Evolutionary conservation across 2,113 vertebrate genomes (phyloP), one percentile per base, ranked within the genome.

Genomic region (Ahaetulla prasina): DNA sequence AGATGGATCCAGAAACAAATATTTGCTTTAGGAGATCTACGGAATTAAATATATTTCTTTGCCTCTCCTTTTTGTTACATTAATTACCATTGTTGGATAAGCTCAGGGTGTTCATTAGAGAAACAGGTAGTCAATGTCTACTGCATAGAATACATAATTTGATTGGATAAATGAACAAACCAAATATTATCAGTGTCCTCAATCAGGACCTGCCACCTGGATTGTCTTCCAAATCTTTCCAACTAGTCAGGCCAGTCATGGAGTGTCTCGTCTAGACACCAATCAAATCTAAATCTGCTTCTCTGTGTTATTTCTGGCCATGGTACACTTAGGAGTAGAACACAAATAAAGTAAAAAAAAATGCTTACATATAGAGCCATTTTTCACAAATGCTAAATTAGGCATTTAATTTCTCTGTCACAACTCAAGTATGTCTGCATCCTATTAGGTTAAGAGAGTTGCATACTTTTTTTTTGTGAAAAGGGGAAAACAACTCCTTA

Each of bases 401-500:
- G 45, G 43, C 45, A 50, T 10, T 23, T 45, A 8, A 10, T 91
- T 63, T 68, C 45, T 50, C 55, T 87, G 20, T 52, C 55, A 68
- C 54, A 91, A 87, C 43, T n/a, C 85, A 87, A 50, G 63, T 43
- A n/a, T n/a, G 47, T 87, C 85, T 87, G 84, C 20, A 87, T 16
- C 85, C 54, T n/a, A 10, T 91, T 91, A n/a, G 53, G 27, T n/a
- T 45, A 50, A 63, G 47, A 80, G 74, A 80, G 18, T 80, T 39
- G 68, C 35, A 80, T 80, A 80, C 74, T 47, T 47, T 53, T 20
- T 80, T 80, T 68, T 43, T 80, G 43, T 14, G 55, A 93, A 91
- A 80, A 25, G 49, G 89, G 91, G 60, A 4, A 8, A 86, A 89
- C 91, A 94, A 89, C 91, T 89, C 16, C 68, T 74, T 90, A 90